Evolutionary conservation across 1,140 invertebrate genomes (phyloP).

Genomic region (Homarus americanus): DNA sequence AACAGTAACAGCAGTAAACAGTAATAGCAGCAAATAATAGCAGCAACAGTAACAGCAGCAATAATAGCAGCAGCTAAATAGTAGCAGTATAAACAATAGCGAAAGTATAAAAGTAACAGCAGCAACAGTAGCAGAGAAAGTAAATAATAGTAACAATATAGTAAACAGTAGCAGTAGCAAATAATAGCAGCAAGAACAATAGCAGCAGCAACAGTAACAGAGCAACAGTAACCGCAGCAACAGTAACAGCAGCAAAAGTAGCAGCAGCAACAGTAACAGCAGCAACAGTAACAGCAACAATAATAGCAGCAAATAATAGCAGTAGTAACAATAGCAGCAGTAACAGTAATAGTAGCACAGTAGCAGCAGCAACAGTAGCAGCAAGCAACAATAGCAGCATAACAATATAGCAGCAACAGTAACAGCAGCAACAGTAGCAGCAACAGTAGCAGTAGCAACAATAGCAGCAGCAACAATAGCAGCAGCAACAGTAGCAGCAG

Average conservation of each 20-base stretch:
- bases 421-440: slow-evolving; percentile 5
- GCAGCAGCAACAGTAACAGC: neutral
- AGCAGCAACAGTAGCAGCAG: neutral
- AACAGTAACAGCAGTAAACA: neutral
- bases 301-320: neutral
- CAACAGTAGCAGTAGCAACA: neutral
- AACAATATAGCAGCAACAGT: neutral
- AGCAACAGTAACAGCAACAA: slow-evolving; percentile 5
- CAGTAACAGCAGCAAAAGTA: neutral
- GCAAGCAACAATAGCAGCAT: neutral
- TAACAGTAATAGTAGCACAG: neutral
- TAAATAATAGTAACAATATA: neutral
- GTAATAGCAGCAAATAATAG: no score
- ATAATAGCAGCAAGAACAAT: neutral
- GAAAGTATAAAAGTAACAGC: no score
- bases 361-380: neutral
- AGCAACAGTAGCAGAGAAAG: neutral
- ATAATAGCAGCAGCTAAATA: neutral
- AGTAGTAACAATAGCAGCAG: neutral
- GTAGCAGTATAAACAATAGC: no score
- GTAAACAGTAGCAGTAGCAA: neutral
- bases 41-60: neutral
- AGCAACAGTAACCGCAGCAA: no score
- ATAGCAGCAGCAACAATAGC: neutral
- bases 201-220: neutral